Evolutionary conservation across 2,797 vertebrate genomes (phyloP).

Genomic region (Dendrocincla fuliginosa): DNA sequence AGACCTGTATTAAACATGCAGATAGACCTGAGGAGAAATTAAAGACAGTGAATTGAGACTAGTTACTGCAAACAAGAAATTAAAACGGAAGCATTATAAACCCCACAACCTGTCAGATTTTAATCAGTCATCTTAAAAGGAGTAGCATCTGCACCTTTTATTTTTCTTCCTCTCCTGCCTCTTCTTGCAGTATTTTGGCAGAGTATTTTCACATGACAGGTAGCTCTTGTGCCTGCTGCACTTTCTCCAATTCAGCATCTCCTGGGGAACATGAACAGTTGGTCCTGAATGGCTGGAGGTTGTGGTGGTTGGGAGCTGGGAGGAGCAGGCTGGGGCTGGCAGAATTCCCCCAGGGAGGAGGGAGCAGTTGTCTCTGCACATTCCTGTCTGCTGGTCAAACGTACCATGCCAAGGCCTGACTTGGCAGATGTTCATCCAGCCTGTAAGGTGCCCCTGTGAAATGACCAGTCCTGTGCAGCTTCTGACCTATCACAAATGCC

Average conservation of each 20-base stretch:
- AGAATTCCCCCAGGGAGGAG: not conserved
- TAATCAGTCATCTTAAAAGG: not conserved
- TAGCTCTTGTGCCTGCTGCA: not conserved
- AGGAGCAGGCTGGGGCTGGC: not conserved
- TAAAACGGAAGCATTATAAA: slow-evolving; percentile 5
- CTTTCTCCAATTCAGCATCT: not conserved
- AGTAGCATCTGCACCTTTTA: not conserved
- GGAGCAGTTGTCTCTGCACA: not conserved
- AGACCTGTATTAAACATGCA: slow-evolving; percentile 44
- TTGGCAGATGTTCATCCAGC: rapidly evolving
- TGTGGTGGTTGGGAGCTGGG: not conserved
- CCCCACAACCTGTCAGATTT: not conserved
- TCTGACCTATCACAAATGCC: rapidly evolving
- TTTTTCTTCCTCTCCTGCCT: not conserved
- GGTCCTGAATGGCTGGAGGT: not conserved
- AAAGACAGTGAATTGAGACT: slow-evolving; percentile 25
- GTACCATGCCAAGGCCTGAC: rapidly evolving
- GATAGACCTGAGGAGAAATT: slow-evolving; percentile 38
- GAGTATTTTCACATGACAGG: not conserved
- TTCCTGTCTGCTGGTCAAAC: not conserved
- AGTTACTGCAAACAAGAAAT: slow-evolving; percentile 38
- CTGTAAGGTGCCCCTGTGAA: not conserved
- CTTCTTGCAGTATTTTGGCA: not conserved
- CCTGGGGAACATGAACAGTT: rapidly evolving
- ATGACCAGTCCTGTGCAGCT: not conserved